Evolutionary conservation across 2,888 invertebrate species (phyloP).

Genomic region (Clostera curtula): DNA sequence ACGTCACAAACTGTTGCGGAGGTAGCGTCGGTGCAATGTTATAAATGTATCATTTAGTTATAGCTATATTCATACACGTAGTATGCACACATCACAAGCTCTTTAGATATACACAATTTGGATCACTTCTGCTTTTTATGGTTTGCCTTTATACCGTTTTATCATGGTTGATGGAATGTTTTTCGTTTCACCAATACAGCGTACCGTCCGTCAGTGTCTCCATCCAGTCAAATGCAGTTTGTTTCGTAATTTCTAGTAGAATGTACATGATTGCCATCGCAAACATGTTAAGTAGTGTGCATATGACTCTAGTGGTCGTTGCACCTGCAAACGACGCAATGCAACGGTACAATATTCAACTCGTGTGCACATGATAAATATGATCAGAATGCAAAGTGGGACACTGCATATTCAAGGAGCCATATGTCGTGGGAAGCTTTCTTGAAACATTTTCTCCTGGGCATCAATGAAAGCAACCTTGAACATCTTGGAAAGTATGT

Average conservation of each 20-base stretch:
- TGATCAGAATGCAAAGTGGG: conserved; percentile 37
- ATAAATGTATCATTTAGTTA: conserved; percentile 21
- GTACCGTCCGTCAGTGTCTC: conserved; percentile 20
- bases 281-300: conserved; percentile 54
- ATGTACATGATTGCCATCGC: conserved; percentile 44
- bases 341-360: conserved; percentile 50
- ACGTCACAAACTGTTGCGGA: conserved; percentile 15
- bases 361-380: conserved; percentile 45
- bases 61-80: conserved; percentile 23
- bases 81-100: conserved; percentile 31
- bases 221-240: conserved; percentile 71
- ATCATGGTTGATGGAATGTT: conserved; percentile 35
- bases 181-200: too few species aligned
- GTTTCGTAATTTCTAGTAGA: conserved; percentile 37
- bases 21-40: conserved; percentile 15
- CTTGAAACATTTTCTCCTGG: conserved; percentile 18
- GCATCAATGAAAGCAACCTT: conserved; percentile 3
- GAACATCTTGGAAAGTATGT: too few species aligned
- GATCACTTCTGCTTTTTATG: conserved; percentile 27
- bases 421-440: conserved; percentile 32
- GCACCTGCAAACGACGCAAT: conserved; percentile 65
- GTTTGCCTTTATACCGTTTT: too few species aligned
- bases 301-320: conserved; percentile 48
- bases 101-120: conserved; percentile 25
- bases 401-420: conserved; percentile 45